phyloP scores from a whole-genome alignment of 2,113 vertebrate species.

The Myotis lucifugus region DNA sequence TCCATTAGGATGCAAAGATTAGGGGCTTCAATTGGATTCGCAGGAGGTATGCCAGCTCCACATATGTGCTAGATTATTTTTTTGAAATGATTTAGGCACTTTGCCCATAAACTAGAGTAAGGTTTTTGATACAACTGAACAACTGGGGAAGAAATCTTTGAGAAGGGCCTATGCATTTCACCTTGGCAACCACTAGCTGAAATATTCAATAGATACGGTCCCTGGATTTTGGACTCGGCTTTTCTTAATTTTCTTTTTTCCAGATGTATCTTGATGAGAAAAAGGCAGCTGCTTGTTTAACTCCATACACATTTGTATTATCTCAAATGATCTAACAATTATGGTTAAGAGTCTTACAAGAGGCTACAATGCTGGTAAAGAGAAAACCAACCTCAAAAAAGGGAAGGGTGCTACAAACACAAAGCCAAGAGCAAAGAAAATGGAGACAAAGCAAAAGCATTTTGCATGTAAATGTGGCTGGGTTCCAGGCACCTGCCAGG shows the following conservation, averaged over 20 bases:
- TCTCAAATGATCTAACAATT: neutral
- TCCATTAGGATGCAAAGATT: slow-evolving; percentile 64
- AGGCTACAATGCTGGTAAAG: neutral
- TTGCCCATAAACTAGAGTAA: slow-evolving; percentile 42
- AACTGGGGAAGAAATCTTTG: neutral
- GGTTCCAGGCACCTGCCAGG: slow-evolving; percentile 67
- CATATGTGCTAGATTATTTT: slow-evolving; percentile 52
- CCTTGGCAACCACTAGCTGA: neutral
- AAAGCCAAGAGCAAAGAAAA: neutral
- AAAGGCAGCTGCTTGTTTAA: slow-evolving; percentile 9
- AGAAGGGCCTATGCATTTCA: neutral
- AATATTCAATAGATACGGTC: neutral
- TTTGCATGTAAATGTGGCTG: slow-evolving; percentile 20
- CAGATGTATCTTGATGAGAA: neutral
- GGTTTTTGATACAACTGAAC: slow-evolving; percentile 19
- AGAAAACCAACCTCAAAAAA: neutral
- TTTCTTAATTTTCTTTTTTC: slow-evolving; percentile 27
- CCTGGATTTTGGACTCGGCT: neutral
- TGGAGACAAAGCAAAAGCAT: neutral
- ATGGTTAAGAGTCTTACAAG: slow-evolving; percentile 26
- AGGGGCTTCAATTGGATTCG: slow-evolving; percentile 49
- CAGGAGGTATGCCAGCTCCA: slow-evolving; percentile 47
- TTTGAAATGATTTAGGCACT: slow-evolving; percentile 17
- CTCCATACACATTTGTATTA: neutral
- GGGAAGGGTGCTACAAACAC: neutral